Evolutionary conservation across 2,888 invertebrate genomes (phyloP).

Genomic region (Ctena decussata): DNA sequence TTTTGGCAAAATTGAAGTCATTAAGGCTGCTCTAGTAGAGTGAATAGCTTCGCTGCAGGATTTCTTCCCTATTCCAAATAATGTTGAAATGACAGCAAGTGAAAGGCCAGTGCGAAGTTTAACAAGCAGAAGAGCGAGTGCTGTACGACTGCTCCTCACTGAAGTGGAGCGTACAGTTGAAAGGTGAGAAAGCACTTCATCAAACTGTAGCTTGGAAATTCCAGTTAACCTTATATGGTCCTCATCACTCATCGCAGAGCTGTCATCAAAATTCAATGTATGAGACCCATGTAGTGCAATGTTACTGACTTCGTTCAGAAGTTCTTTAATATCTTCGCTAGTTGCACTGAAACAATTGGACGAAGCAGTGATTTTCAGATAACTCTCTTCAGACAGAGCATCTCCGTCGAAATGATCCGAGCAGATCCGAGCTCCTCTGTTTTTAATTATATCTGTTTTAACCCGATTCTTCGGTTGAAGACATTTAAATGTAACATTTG

Average conservation of each 20-base stretch:
- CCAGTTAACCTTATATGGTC: slow-evolving; percentile 33
- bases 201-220: slow-evolving; percentile 35
- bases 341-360: not conserved
- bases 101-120: slow-evolving; percentile 50
- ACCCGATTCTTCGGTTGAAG: not conserved
- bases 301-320: not conserved
- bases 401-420: slow-evolving; percentile 5
- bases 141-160: slow-evolving; percentile 26
- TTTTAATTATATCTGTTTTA: not conserved
- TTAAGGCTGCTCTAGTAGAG: slow-evolving; percentile 37
- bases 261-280: slow-evolving; percentile 34
- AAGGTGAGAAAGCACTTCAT: slow-evolving; percentile 31
- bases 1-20: slow-evolving; percentile 38
- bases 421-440: not conserved
- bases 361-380: slow-evolving; percentile 7
- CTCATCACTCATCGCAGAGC: not conserved
- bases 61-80: slow-evolving; percentile 46
- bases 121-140: slow-evolving; percentile 46
- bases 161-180: slow-evolving; percentile 31
- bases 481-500: slow-evolving; percentile 20
- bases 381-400: slow-evolving; percentile 1
- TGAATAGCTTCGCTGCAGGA: slow-evolving; percentile 45
- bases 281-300: slow-evolving; percentile 7
- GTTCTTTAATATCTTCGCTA: not conserved
- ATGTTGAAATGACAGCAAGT: slow-evolving; percentile 48